Conservation (phyloP, 2,113 vertebrate genomes). For the Girardinichthys multiradiatus region DNA sequence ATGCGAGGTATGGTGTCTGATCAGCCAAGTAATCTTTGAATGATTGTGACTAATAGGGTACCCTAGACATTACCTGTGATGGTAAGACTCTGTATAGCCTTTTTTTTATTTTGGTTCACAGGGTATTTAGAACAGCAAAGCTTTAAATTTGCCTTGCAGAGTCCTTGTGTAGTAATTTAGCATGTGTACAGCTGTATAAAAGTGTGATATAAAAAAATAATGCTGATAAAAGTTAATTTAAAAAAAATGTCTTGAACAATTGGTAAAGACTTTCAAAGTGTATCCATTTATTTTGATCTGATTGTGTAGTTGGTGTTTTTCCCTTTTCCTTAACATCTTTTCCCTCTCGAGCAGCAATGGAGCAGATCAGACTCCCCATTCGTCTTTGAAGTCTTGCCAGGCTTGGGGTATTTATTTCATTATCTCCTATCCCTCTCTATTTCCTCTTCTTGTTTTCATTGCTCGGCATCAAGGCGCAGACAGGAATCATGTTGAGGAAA, state of each 20-base stretch:
- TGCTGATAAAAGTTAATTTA: constrained; percentile 14
- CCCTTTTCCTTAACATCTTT: constrained; percentile 60
- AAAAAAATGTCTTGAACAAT: background rate
- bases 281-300: constrained; percentile 19
- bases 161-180: background rate
- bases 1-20: no score
- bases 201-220: background rate
- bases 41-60: background rate
- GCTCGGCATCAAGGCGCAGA: constrained; percentile 58
- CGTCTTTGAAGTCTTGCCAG: constrained; percentile 73
- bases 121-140: background rate
- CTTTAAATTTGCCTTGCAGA: background rate
- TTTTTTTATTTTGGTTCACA: background rate
- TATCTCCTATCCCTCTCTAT: constrained; percentile 65
- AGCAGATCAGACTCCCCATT: constrained; percentile 56
- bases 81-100: background rate
- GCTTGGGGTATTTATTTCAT: constrained; percentile 74
- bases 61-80: no score
- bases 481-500: constrained; percentile 35
- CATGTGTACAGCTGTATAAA: background rate
- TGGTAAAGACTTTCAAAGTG: constrained; percentile 33
- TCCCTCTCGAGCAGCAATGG: constrained; percentile 51
- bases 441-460: constrained; percentile 64
- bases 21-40: no score
- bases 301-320: constrained; percentile 26